These are phyloP conservation scores for Caradrina kadenii DNA, from an alignment of 2,888 invertebrate species.

Conservation along the genomic window DNA sequence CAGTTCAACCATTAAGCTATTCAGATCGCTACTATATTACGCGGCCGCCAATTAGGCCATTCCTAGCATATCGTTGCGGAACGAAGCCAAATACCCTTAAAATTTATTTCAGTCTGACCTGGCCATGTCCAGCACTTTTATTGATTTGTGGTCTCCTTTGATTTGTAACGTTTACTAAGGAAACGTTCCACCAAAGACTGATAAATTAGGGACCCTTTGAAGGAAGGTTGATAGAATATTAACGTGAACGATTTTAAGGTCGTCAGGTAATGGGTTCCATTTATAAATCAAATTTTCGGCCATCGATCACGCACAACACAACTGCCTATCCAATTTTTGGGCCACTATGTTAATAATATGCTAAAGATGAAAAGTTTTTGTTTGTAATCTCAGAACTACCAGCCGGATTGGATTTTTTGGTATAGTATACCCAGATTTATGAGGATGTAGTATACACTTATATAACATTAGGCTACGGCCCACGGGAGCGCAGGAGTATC, in stretches of 20 bases:
- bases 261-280: constrained; percentile 25
- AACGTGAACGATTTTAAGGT: constrained; percentile 24
- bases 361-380: too few species aligned
- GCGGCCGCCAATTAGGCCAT: constrained; percentile 3
- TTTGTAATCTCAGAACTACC: too few species aligned
- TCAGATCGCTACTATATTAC: background rate
- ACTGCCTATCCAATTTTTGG: constrained; percentile 2
- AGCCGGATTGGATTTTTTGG: too few species aligned
- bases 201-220: constrained; percentile 29
- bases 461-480: too few species aligned
- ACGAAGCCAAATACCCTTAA: constrained; percentile 7
- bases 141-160: constrained; percentile 26
- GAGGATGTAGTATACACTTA: too few species aligned
- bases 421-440: too few species aligned
- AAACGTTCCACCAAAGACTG: constrained; percentile 9
- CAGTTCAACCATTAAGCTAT: background rate
- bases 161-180: background rate
- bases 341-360: too few species aligned
- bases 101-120: background rate
- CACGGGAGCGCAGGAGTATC: too few species aligned
- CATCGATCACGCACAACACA: constrained; percentile 37
- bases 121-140: background rate
- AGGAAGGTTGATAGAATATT: constrained; percentile 35
- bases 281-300: constrained; percentile 26
- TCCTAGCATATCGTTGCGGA: background rate